Evolutionary conservation across 2,888 invertebrate species (phyloP).

Genomic region (Blomia tropicalis): DNA sequence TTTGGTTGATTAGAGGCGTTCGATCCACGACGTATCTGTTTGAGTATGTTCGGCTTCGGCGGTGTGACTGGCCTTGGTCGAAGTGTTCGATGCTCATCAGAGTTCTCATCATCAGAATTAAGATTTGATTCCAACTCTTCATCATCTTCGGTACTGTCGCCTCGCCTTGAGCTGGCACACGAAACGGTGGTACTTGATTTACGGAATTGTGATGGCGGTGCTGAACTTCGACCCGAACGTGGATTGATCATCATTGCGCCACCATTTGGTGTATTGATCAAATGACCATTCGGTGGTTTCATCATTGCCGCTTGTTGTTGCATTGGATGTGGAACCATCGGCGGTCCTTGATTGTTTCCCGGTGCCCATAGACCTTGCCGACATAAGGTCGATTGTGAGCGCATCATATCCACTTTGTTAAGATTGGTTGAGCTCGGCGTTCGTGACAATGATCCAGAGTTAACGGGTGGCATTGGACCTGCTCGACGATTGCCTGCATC

Average conservation of each 20-base stretch:
- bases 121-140: not conserved
- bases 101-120: constrained; percentile 23
- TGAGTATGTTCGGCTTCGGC: constrained; percentile 26
- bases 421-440: constrained; percentile 29
- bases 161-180: constrained; percentile 18
- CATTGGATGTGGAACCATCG: not conserved
- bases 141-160: constrained; percentile 20
- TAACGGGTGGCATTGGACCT: constrained; percentile 6
- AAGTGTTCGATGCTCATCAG: not conserved
- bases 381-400: constrained; percentile 17
- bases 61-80: constrained; percentile 24
- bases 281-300: not conserved
- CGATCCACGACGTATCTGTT: constrained; percentile 26
- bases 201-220: constrained; percentile 20
- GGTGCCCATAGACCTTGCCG: constrained; percentile 16
- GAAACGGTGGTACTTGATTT: constrained; percentile 6
- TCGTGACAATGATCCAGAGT: constrained; percentile 24
- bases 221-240: constrained; percentile 19
- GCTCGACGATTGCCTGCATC: constrained; percentile 20
- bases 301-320: not conserved
- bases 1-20: constrained; percentile 16
- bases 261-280: not conserved
- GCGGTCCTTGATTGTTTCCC: not conserved
- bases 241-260: constrained; percentile 6
- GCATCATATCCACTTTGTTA: constrained; percentile 23